phyloP scores from a whole-genome alignment of 1,140 invertebrate species.

The Holcopasites calliopsidis region DNA sequence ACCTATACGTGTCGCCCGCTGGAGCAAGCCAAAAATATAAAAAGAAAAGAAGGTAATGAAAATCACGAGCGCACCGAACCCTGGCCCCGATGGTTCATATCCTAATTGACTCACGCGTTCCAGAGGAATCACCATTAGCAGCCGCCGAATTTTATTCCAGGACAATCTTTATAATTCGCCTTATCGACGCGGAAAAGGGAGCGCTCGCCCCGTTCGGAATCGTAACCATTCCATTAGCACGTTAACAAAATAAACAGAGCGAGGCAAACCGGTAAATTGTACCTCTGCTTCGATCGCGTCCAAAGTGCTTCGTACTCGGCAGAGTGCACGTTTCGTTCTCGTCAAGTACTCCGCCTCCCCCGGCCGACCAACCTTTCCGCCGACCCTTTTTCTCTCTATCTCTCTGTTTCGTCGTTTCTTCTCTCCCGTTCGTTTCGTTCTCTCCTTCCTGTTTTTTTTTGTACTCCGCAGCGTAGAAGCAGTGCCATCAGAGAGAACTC shows the following conservation, averaged over 20 bases:
- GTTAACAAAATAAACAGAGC: conserved; percentile 47
- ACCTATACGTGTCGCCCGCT: not conserved
- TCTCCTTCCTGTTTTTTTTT: conserved; percentile 17
- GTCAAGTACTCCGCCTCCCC: conserved; percentile 29
- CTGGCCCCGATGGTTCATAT: not conserved
- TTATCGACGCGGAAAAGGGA: conserved; percentile 38
- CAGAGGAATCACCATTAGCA: conserved; percentile 29
- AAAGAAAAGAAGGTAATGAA: not conserved
- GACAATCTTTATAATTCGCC: conserved; percentile 43
- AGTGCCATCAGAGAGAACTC: conserved; percentile 38
- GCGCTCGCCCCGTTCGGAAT: conserved; percentile 27
- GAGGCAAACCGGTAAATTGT: conserved; percentile 49
- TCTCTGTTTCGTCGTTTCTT: too few relatives aligned
- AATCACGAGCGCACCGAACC: not conserved
- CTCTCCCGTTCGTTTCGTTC: too few relatives aligned
- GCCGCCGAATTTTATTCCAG: conserved; percentile 34
- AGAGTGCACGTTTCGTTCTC: conserved; percentile 41
- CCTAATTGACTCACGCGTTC: conserved; percentile 13
- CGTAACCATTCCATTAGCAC: conserved; percentile 48
- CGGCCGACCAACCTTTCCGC: too few relatives aligned
- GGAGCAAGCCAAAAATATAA: too few relatives aligned
- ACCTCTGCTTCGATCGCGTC: conserved; percentile 42
- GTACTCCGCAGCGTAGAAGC: conserved; percentile 41
- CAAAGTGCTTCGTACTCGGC: conserved; percentile 45
- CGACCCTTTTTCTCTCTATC: conserved; percentile 3